Evolutionary conservation across 2,888 invertebrate genomes (phyloP).

Genomic region (Apotomis betuletana): DNA sequence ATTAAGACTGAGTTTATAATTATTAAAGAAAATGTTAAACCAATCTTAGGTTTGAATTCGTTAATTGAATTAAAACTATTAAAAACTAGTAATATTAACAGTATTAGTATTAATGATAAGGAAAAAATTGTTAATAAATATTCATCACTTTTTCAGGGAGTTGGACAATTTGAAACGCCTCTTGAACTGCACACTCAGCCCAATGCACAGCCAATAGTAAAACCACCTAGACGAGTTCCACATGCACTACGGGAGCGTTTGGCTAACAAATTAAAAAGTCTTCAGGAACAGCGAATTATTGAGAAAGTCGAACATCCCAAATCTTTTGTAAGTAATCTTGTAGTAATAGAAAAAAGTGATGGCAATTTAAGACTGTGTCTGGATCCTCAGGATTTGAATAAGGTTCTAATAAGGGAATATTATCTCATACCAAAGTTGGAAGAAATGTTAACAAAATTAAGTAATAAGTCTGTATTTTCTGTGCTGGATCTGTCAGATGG

Average conservation of each 20-base stretch:
- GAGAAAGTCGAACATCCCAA: slow-evolving; percentile 42
- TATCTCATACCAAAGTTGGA: slow-evolving; percentile 40
- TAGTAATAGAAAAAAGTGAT: slow-evolving; percentile 45
- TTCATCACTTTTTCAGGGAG: slow-evolving; percentile 24
- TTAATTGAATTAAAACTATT: too few species aligned
- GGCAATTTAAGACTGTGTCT: slow-evolving; percentile 43
- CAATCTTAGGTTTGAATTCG: too few species aligned
- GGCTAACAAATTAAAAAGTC: slow-evolving; percentile 38
- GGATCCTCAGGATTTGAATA: slow-evolving; percentile 44
- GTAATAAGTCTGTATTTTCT: slow-evolving; percentile 22
- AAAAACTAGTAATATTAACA: too few species aligned
- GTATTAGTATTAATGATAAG: too few species aligned
- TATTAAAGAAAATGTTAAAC: too few species aligned
- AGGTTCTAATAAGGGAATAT: slow-evolving; percentile 42
- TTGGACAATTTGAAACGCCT: slow-evolving; percentile 40
- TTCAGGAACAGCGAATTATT: slow-evolving; percentile 40
- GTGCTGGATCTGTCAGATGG: slow-evolving; percentile 45
- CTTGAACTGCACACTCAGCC: slow-evolving; percentile 41
- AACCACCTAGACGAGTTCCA: slow-evolving; percentile 41
- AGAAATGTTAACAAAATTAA: slow-evolving; percentile 21
- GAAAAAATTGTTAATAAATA: too few species aligned
- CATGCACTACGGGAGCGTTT: slow-evolving; percentile 35
- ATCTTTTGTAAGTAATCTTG: slow-evolving; percentile 43
- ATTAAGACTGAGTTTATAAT: slow-evolving; percentile 3
- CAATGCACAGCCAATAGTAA: slow-evolving; percentile 33